Conservation (phyloP, 2,888 invertebrate species). For the Drosophila hawaiiensis region DNA sequence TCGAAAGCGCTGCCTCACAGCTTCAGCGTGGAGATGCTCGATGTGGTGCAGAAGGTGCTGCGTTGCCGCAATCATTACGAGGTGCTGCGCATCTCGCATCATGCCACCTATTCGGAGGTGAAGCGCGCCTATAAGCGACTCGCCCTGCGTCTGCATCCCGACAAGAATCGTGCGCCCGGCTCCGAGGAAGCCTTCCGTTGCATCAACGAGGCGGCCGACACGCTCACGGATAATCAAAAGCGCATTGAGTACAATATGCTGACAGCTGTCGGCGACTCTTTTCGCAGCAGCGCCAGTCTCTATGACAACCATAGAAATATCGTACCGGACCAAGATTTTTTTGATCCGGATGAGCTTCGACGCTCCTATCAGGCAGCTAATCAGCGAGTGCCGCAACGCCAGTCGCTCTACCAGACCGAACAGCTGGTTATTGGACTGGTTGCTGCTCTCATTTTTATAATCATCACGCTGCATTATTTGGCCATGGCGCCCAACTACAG, state of each 20-base stretch:
- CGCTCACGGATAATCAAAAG: conserved; percentile 90
- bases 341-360: conserved; percentile 86
- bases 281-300: conserved; percentile 87
- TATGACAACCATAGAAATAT: neutral
- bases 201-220: conserved; percentile 92
- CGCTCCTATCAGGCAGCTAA: conserved; percentile 77
- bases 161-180: conserved; percentile 93
- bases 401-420: conserved; percentile 63
- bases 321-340: conserved; percentile 3
- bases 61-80: conserved; percentile 92
- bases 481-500: conserved; percentile 91
- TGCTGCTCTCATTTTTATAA: conserved; percentile 92
- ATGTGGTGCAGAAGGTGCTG: conserved; percentile 87
- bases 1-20: conserved; percentile 80
- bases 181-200: conserved; percentile 93
- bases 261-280: conserved; percentile 41
- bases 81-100: conserved; percentile 89
- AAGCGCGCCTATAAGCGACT: conserved; percentile 91
- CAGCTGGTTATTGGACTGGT: conserved; percentile 68
- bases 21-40: conserved; percentile 92
- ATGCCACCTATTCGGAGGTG: conserved; percentile 89
- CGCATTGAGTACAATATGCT: conserved; percentile 90
- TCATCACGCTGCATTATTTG: conserved; percentile 58
- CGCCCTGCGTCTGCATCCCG: conserved; percentile 93
- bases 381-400: conserved; percentile 75